phyloP scores from a whole-genome alignment of 2,888 invertebrate species.

The Lymantria dispar region DNA sequence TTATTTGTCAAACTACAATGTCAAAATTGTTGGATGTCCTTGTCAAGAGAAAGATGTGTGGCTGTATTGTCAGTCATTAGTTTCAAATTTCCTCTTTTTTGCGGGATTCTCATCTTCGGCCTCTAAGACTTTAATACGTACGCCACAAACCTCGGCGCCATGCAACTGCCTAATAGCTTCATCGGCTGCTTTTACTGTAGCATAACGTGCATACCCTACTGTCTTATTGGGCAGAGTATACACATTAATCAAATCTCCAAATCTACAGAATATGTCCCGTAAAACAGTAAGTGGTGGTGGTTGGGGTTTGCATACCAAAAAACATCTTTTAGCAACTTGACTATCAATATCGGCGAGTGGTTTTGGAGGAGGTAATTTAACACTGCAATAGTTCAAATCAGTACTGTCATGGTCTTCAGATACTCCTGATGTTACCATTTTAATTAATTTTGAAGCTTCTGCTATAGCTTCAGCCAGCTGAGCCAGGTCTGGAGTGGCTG shows the following conservation, averaged over 20 bases:
- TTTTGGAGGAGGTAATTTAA: constrained; percentile 87
- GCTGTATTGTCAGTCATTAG: constrained; percentile 19
- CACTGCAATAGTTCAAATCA: constrained; percentile 83
- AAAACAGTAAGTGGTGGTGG: constrained; percentile 90
- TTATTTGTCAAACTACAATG: constrained; percentile 41
- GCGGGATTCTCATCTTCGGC: constrained; percentile 86
- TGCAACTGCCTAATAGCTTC: constrained; percentile 87
- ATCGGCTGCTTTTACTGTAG: constrained; percentile 87
- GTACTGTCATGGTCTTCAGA: constrained; percentile 42
- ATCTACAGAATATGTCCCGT: constrained; percentile 94
- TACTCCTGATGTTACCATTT: constrained; percentile 81
- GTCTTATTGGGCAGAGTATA: constrained; percentile 94
- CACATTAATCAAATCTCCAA: constrained; percentile 94
- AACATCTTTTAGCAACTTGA: constrained; percentile 85
- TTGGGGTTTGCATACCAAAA: constrained; percentile 84
- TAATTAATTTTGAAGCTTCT: constrained; percentile 89
- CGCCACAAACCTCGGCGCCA: constrained; percentile 93
- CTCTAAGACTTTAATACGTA: constrained; percentile 93
- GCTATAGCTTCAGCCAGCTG: constrained; percentile 88
- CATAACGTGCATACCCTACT: constrained; percentile 96
- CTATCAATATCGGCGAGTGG: constrained; percentile 87
- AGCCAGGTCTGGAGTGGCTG: constrained; percentile 79
- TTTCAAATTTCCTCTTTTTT: constrained; percentile 47
- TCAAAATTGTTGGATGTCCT: constrained; percentile 26
- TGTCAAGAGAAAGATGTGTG: constrained; percentile 9